Percentiles rank a stretch among this genome's conserved stretches.
Conservation (phyloP, 2,888 invertebrate species). For the Heterodera filipjevi region DNA sequence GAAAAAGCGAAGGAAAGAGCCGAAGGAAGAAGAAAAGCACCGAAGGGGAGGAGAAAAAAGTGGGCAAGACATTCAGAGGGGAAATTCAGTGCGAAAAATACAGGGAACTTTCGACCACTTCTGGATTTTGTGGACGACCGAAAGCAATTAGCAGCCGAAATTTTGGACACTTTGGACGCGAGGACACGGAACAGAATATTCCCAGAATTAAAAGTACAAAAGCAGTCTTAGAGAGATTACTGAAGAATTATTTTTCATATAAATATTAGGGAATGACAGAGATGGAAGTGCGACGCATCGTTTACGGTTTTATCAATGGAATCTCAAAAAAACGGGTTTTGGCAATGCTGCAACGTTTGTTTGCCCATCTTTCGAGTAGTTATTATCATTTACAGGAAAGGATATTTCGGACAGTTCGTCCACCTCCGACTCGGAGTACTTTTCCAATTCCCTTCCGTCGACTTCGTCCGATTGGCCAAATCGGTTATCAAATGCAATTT, state of each 20-base stretch:
- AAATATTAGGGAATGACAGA: constrained; percentile 78
- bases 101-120: constrained; percentile 23
- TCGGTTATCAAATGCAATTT: not conserved
- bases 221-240: constrained; percentile 1
- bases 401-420: constrained; percentile 32
- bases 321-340: constrained; percentile 32
- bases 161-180: constrained; percentile 26
- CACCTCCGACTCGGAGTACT: constrained; percentile 7
- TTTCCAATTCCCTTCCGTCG: not conserved
- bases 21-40: not conserved
- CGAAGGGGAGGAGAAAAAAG: not conserved
- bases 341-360: constrained; percentile 28
- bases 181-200: constrained; percentile 28
- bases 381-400: constrained; percentile 26
- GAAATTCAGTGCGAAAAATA: constrained; percentile 16
- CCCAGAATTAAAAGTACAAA: constrained; percentile 31
- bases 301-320: constrained; percentile 30
- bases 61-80: not conserved
- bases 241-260: not conserved
- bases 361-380: not conserved
- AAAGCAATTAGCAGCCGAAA: constrained; percentile 29
- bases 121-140: constrained; percentile 32
- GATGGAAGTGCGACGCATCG: constrained; percentile 73
- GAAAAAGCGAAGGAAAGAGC: constrained; percentile 19
- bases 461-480: not conserved